These are phyloP conservation scores for Drosophila barbarae DNA, from an alignment of 2,888 invertebrate genomes.

Conservation along the genomic window DNA sequence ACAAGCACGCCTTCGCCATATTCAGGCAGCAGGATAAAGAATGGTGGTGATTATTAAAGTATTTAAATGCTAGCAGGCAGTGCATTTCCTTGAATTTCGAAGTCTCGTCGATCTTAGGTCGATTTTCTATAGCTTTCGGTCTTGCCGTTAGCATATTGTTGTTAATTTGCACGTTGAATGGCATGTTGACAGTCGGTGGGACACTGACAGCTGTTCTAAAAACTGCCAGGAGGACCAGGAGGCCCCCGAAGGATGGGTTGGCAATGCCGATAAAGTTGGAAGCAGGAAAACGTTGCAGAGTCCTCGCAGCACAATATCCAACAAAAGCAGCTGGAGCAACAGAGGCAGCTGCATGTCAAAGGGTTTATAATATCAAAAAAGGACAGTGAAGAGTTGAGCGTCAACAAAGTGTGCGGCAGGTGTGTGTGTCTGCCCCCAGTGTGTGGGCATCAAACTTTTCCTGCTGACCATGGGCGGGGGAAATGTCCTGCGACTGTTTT, in stretches of 20 bases:
- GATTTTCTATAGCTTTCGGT: neutral
- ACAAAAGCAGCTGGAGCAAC: slow-evolving; percentile 26
- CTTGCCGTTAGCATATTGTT: neutral
- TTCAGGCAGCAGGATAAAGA: slow-evolving; percentile 4
- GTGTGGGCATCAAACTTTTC: slow-evolving; percentile 46
- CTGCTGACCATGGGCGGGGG: slow-evolving; percentile 45
- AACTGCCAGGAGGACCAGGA: neutral
- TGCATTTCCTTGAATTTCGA: neutral
- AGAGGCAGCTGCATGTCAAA: slow-evolving; percentile 55
- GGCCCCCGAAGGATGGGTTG: neutral
- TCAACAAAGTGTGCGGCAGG: slow-evolving; percentile 63
- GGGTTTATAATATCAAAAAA: slow-evolving; percentile 66
- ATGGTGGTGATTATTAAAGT: slow-evolving; percentile 6
- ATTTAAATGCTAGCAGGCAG: neutral
- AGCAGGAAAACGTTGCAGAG: slow-evolving; percentile 19
- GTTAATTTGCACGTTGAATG: slow-evolving; percentile 61
- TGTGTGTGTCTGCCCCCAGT: slow-evolving; percentile 38
- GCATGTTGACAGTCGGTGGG: slow-evolving; percentile 77
- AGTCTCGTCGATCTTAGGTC: neutral
- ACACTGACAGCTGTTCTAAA: slow-evolving; percentile 69
- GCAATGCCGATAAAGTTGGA: slow-evolving; percentile 21
- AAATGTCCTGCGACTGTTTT: slow-evolving; percentile 44
- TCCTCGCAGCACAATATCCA: slow-evolving; percentile 29
- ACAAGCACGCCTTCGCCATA: neutral
- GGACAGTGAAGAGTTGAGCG: slow-evolving; percentile 55